Base-by-base conservation (phyloP, 2,797 vertebrate genomes). In the Syngnathus rostellatus region DNA sequence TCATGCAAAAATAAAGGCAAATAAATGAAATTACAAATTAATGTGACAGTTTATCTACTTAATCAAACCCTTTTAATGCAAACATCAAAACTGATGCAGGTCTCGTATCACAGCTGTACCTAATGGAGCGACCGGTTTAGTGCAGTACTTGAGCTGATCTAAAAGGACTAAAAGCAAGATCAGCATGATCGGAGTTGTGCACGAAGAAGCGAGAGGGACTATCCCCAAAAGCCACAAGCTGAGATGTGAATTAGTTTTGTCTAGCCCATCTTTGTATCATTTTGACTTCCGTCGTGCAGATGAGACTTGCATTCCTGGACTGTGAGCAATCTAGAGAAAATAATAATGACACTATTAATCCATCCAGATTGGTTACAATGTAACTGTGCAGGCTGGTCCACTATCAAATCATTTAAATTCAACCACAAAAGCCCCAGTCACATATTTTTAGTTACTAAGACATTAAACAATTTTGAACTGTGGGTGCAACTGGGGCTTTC, bases 171-270 rank as follows among this genome's bases (percentile, higher is more conserved):
- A 40, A 61, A 21, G 4, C 10, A 10, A 54, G n/a, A 54, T 31
- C 31, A 31, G 31, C 31, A 54, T 6, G 40, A n/a, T 40, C 5
- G 69, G 67, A 83, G 67, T 86, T 78, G 75, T 68, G 64, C 63
- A 10, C 59, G 73, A 84, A 62, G 6, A 68, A 68, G 17, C 55
- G 63, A 21, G 40, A 62, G 86, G 85, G 84, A 77, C 85, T 58
- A 76, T 77, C 83, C 88, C 86, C 46, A 41, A 61, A 21, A 21
- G 67, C 62, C 57, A 62, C 54, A 43, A 25, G 55, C 41, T 70
- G 53, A 75, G n/a, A 25, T 67, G 53, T 23, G 23, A 54, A 54
- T 54, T 11, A 5, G 21, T 23, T 54, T 23, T 25, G 21, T 10
- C 12, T 10, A 54, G 21, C 53, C 12, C 11, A 3, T 25, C 50